Evolutionary conservation across 2,888 invertebrate species (phyloP).

Genomic region (Chalcosyrphus nemorum): DNA sequence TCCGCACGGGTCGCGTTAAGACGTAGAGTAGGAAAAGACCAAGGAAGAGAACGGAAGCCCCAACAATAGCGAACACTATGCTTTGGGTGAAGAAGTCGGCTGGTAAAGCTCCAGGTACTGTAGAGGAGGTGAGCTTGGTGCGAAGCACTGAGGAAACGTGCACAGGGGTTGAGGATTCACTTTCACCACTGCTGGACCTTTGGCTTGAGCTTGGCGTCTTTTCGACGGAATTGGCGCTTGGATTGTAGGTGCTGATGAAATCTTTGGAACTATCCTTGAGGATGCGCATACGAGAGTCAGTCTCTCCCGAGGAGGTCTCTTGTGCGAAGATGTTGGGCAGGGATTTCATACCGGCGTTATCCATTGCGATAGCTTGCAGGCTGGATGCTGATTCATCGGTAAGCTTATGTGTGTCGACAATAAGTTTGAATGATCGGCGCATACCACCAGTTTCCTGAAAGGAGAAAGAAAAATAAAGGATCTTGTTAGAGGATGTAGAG

Average conservation of each 20-base stretch:
- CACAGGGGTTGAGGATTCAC: constrained; percentile 46
- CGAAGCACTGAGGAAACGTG: constrained; percentile 74
- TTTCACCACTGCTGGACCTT: constrained; percentile 37
- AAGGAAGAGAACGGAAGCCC: constrained; percentile 74
- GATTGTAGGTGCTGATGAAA: constrained; percentile 76
- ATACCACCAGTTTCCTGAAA: constrained; percentile 78
- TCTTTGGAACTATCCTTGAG: constrained; percentile 77
- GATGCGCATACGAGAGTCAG: constrained; percentile 76
- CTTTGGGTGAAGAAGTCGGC: constrained; percentile 71
- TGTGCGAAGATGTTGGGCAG: constrained; percentile 74
- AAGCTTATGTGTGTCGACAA: constrained; percentile 77
- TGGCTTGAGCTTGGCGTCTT: constrained; percentile 44
- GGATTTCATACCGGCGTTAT: constrained; percentile 74
- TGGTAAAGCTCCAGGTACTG: constrained; percentile 52
- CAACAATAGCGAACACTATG: constrained; percentile 74
- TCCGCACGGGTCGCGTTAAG: constrained; percentile 74
- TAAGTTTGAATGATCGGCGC: constrained; percentile 77
- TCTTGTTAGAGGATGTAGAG: not conserved
- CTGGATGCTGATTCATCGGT: constrained; percentile 75
- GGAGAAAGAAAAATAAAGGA: constrained; percentile 13
- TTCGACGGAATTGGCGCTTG: constrained; percentile 71
- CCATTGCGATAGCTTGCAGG: constrained; percentile 76
- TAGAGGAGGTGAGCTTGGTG: constrained; percentile 72
- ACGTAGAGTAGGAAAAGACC: constrained; percentile 74
- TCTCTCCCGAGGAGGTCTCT: constrained; percentile 73